Percentiles rank a stretch among this genome's conserved stretches.
Evolutionary conservation across 1,140 invertebrate genomes (phyloP).

Genomic region (Physella acuta): DNA sequence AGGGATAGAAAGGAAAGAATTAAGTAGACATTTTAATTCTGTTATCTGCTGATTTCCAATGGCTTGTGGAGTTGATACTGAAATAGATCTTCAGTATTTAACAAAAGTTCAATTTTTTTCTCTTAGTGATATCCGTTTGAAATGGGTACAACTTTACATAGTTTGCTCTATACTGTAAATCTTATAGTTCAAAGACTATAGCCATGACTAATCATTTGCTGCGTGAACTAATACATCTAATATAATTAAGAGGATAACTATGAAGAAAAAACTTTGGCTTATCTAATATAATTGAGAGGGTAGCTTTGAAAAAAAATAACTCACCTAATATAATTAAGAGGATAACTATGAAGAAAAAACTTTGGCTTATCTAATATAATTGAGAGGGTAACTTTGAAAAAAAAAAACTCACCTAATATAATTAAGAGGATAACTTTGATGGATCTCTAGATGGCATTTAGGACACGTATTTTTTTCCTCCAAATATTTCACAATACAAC

Average conservation of each 20-base stretch:
- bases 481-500: slow-evolving; percentile 61
- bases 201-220: too few relatives aligned
- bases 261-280: slow-evolving; percentile 37
- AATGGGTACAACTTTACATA: too few relatives aligned
- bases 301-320: background rate
- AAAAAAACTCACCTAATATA: slow-evolving; percentile 51
- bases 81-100: too few relatives aligned
- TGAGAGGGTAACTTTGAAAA: background rate
- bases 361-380: background rate
- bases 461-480: slow-evolving; percentile 60
- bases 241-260: slow-evolving; percentile 61
- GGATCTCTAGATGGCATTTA: slow-evolving; percentile 60
- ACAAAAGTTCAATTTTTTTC: too few relatives aligned
- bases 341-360: slow-evolving; percentile 57
- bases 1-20: background rate
- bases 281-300: background rate
- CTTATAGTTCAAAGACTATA: too few relatives aligned
- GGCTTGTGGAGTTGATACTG: too few relatives aligned
- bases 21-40: slow-evolving; percentile 6
- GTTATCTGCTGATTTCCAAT: too few relatives aligned
- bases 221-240: slow-evolving; percentile 46
- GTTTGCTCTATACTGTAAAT: too few relatives aligned
- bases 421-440: slow-evolving; percentile 63
- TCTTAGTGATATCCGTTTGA: too few relatives aligned
- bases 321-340: slow-evolving; percentile 59